Evolutionary conservation across 1,140 invertebrate genomes (phyloP).

Genomic region (Drosophila kepulauana): DNA sequence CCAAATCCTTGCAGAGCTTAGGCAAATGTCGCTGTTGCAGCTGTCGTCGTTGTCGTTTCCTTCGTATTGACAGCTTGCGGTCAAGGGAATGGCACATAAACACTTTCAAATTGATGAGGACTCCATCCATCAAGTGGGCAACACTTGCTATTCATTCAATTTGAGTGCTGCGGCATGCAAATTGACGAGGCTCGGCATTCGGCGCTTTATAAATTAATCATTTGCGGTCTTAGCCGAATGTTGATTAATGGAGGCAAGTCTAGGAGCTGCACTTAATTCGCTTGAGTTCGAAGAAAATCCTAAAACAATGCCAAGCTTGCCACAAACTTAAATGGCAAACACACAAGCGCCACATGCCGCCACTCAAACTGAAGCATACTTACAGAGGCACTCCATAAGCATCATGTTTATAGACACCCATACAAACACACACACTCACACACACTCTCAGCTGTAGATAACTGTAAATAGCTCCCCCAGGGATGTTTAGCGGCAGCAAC

Average conservation of each 20-base stretch:
- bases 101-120: conserved; percentile 75
- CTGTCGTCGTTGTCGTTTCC: conserved; percentile 48
- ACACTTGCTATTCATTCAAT: conserved; percentile 41
- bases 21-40: conserved; percentile 76
- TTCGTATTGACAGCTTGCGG: conserved; percentile 74
- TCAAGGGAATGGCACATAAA: conserved; percentile 65
- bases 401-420: conserved; percentile 76
- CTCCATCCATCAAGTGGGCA: conserved; percentile 64
- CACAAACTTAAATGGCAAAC: conserved; percentile 6
- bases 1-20: conserved; percentile 58
- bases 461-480: conserved; percentile 82
- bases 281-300: conserved; percentile 48
- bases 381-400: conserved; percentile 72
- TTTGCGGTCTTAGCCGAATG: conserved; percentile 56
- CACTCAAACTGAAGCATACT: conserved; percentile 65
- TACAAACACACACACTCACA: conserved; percentile 55
- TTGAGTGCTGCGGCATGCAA: conserved; percentile 67
- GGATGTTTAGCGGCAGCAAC: conserved; percentile 77
- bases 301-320: conserved; percentile 62
- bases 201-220: conserved; percentile 73
- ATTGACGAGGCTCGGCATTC: conserved; percentile 42
- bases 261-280: conserved; percentile 59
- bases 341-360: conserved; percentile 52
- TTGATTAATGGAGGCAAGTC: conserved; percentile 64
- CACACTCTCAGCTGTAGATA: conserved; percentile 30